Evolutionary conservation across 2,113 vertebrate species (phyloP), one percentile per base, ranked within the genome.

Genomic region (Paradoxurus hermaphroditus): DNA sequence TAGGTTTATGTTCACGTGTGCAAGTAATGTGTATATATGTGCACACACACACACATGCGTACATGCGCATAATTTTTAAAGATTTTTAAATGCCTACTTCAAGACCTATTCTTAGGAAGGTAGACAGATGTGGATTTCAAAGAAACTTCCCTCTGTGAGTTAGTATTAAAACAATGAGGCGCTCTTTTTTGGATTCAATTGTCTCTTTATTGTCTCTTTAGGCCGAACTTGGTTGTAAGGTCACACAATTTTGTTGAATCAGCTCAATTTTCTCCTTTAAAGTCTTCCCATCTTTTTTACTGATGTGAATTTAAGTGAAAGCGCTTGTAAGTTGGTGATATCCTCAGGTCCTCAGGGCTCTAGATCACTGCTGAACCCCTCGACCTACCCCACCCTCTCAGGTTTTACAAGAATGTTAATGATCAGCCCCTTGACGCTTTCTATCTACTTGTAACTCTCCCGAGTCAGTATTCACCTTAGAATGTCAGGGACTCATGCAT

Each of bases 191-290:
- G 62, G 56, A 95, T 73, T 96, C 44, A 86, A 10, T 81, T 83
- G 82, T 93, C 90, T 97, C 87, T 96, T 98, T 94, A 95, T 94
- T 96, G 94, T 86, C 88, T 97, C 96, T 82, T 96, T 82, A 25
- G 87, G 96, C 97, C 94, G 92, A 90, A 86, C 88, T 94, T 88
- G 70, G 31, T 77, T 92, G 65, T 87, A 95, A 97, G 96, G 94
- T 96, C 96, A 86, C 16, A 51, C 41, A 39, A 46, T 96, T 88
- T 82, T 89, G 91, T 93, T 83, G 91, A 96, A 97, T 98, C 95
- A 96, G 94, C 97, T 97, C 95, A 91, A 18, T 93, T 67, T 73
- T 77, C 82, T 93, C 94, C 88, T 95, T 96, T 91, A 73, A 95
- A 90, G 62, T 68, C 83, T 86, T 86, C 41, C 46, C 27, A 75